phyloP scores from a whole-genome alignment of 2,888 invertebrate species.

The Pollenia amentaria region DNA sequence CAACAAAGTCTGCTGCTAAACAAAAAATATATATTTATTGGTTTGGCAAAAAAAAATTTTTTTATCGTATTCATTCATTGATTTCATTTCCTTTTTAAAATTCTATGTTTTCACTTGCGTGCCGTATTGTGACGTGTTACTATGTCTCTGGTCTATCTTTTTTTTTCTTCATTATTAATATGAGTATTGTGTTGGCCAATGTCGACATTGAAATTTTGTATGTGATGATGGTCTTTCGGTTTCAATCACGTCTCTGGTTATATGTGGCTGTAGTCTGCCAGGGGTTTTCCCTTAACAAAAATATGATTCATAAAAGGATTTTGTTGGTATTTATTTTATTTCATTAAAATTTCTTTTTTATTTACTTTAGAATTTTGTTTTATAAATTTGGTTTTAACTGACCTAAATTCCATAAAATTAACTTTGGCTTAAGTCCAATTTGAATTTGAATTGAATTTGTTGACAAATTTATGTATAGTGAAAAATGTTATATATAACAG shows the following conservation, averaged over 20 bases:
- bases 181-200: slow-evolving; percentile 30
- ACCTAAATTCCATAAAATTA: slow-evolving; percentile 35
- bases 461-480: slow-evolving; percentile 1
- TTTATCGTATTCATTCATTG: slow-evolving; percentile 61
- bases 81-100: slow-evolving; percentile 82
- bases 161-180: neutral
- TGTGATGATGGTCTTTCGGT: slow-evolving; percentile 30
- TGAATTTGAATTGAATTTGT: neutral
- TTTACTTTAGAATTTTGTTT: slow-evolving; percentile 25
- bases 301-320: slow-evolving; percentile 9
- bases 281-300: slow-evolving; percentile 11
- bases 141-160: slow-evolving; percentile 18
- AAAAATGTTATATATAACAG: slow-evolving; percentile 10
- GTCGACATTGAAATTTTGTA: slow-evolving; percentile 53
- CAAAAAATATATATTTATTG: neutral
- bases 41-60: slow-evolving; percentile 39
- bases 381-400: slow-evolving; percentile 10
- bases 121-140: slow-evolving; percentile 39
- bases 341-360: slow-evolving; percentile 18
- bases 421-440: slow-evolving; percentile 49
- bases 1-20: slow-evolving; percentile 15
- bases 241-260: slow-evolving; percentile 61
- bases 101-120: slow-evolving; percentile 80
- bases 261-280: neutral
- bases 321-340: slow-evolving; percentile 12